These are phyloP conservation scores for Zaprionus vittiger DNA, from an alignment of 1,140 invertebrate genomes.

Conservation along the genomic window DNA sequence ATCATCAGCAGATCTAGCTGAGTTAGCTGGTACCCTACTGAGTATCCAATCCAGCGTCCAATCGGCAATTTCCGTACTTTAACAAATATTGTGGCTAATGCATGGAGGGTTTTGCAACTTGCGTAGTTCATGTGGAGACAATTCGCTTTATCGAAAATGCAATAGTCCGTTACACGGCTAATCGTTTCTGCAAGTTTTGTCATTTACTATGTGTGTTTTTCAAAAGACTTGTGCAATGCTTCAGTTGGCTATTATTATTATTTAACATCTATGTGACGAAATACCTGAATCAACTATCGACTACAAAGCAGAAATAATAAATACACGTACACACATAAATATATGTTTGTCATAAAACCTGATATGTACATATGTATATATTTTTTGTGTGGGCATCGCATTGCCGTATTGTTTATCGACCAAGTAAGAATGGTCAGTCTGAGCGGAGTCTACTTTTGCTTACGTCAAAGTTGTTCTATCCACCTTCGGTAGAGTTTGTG, in stretches of 20 bases:
- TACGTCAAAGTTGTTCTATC: slow-evolving; percentile 1
- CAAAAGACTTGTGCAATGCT: not conserved
- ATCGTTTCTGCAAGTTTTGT: slow-evolving; percentile 12
- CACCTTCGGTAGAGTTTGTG: not conserved
- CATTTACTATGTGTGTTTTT: not conserved
- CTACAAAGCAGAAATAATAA: not conserved
- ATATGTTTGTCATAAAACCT: slow-evolving; percentile 3
- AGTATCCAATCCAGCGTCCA: not conserved
- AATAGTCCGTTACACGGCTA: slow-evolving; percentile 45
- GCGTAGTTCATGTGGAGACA: not conserved
- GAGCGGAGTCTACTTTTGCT: not conserved
- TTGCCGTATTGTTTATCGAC: slow-evolving; percentile 3
- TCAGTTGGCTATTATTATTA: slow-evolving; percentile 33
- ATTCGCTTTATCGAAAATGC: slow-evolving; percentile 46
- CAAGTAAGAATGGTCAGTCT: slow-evolving; percentile 7
- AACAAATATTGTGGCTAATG: not conserved
- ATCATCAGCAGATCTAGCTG: not conserved
- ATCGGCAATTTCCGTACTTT: not conserved
- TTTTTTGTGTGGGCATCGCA: slow-evolving; percentile 1
- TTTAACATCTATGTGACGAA: slow-evolving; percentile 42
- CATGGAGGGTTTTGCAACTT: slow-evolving; percentile 9
- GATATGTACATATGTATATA: not conserved
- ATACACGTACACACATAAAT: not conserved
- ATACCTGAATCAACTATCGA: slow-evolving; percentile 7
- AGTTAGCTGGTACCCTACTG: not conserved